A percentile compares a stretch with the other conserved stretches of the same genome.
Evolutionary conservation across 1,140 invertebrate species (phyloP).

Genomic region (Drosophila saltans): DNA sequence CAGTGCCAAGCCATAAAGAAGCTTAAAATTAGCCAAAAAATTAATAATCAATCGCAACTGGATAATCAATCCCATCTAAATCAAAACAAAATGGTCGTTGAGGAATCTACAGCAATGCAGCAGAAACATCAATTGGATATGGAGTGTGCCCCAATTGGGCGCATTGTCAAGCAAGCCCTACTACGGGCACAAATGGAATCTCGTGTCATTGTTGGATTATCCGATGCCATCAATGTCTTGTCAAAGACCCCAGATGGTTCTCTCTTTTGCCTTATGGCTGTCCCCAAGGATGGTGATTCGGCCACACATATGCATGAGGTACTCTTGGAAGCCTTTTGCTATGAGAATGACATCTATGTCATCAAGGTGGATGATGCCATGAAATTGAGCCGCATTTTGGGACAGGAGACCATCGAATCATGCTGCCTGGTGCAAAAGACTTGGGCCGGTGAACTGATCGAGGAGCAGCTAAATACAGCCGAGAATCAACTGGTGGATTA

Average conservation of each 20-base stretch:
- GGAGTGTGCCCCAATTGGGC: constrained; percentile 83
- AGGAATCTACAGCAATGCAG: constrained; percentile 71
- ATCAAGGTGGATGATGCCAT: constrained; percentile 86
- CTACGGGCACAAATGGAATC: constrained; percentile 85
- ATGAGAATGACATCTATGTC: constrained; percentile 88
- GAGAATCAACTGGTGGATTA: constrained; percentile 85
- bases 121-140: constrained; percentile 50
- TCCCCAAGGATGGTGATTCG: constrained; percentile 86
- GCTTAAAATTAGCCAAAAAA: constrained; percentile 45
- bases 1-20: constrained; percentile 56
- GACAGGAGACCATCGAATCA: constrained; percentile 83
- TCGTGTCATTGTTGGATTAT: constrained; percentile 86
- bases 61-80: constrained; percentile 32
- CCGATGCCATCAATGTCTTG: constrained; percentile 86
- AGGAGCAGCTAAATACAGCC: constrained; percentile 83
- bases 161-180: constrained; percentile 85
- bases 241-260: constrained; percentile 86
- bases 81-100: constrained; percentile 76
- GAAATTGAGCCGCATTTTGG: constrained; percentile 84
- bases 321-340: constrained; percentile 88
- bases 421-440: constrained; percentile 85
- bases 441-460: constrained; percentile 83
- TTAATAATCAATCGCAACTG: constrained; percentile 24
- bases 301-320: constrained; percentile 88
- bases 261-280: constrained; percentile 86